Percentiles rank a stretch among this genome's conserved stretches.
These are phyloP conservation scores for Campoplex nolae DNA, from an alignment of 2,888 invertebrate species.

Conservation along the genomic window DNA sequence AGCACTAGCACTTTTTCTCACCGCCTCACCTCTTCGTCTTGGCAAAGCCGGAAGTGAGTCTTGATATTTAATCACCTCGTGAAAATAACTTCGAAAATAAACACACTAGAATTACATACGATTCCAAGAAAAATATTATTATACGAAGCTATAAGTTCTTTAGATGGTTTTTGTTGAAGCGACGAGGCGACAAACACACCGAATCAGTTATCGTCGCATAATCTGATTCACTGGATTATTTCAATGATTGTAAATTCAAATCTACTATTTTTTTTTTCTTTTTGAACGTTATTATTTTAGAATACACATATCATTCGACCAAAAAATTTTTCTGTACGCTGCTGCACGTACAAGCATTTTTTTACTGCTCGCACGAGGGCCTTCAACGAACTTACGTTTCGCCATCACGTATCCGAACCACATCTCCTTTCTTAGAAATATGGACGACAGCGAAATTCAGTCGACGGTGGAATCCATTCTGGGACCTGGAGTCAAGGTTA, in stretches of 20 bases:
- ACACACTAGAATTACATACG: neutral
- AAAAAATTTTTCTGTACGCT: neutral
- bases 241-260: neutral
- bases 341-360: neutral
- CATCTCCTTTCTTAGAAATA: conserved; percentile 77
- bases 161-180: neutral
- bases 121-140: conserved; percentile 23
- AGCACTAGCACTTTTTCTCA: conserved; percentile 14
- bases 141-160: neutral
- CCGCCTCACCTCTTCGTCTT: conserved; percentile 11
- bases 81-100: conserved; percentile 33
- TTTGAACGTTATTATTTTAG: neutral
- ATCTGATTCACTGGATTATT: neutral
- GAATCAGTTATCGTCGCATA: neutral
- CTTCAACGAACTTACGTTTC: neutral
- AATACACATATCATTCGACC: too few relatives aligned
- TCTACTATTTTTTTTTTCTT: neutral
- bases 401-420: conserved; percentile 13
- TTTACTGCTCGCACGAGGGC: conserved; percentile 67
- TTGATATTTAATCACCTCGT: conserved; percentile 45
- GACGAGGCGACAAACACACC: neutral
- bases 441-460: conserved; percentile 91
- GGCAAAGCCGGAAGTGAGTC: conserved; percentile 37
- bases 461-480: conserved; percentile 91
- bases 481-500: conserved; percentile 89